These are phyloP conservation scores for Turdus rufiventris DNA, from an alignment of 2,113 vertebrate species.

Conservation along the genomic window DNA sequence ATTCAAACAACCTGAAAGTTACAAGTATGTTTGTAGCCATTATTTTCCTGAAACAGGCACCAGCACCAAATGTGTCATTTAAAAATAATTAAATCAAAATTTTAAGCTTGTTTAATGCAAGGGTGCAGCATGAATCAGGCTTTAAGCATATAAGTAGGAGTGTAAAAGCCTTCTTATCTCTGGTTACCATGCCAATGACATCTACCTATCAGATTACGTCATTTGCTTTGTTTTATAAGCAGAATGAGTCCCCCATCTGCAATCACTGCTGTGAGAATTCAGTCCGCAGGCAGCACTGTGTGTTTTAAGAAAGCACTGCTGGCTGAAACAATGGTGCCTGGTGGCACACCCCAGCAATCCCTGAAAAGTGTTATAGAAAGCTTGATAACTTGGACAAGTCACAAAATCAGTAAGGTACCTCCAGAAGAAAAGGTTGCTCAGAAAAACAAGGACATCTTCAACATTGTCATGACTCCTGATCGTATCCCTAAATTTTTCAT, in stretches of 20 bases:
- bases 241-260: neutral
- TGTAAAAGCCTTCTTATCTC: slow-evolving; percentile 62
- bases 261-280: slow-evolving; percentile 25
- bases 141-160: slow-evolving; percentile 2
- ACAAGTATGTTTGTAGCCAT: neutral
- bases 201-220: slow-evolving; percentile 36
- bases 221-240: slow-evolving; percentile 64
- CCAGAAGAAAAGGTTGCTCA: slow-evolving; percentile 4
- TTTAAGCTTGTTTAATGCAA: slow-evolving; percentile 32
- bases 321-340: slow-evolving; percentile 41
- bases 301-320: neutral
- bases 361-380: slow-evolving; percentile 44
- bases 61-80: neutral
- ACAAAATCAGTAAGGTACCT: slow-evolving; percentile 19
- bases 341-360: neutral
- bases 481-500: slow-evolving; percentile 73
- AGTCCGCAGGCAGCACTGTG: neutral
- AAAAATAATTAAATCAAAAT: slow-evolving; percentile 33
- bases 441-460: slow-evolving; percentile 57
- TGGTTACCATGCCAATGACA: slow-evolving; percentile 67
- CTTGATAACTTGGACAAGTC: slow-evolving; percentile 34
- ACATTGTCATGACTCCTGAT: slow-evolving; percentile 68
- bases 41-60: neutral
- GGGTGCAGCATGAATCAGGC: slow-evolving; percentile 36
- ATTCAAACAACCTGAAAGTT: neutral